phyloP scores from a whole-genome alignment of 2,113 vertebrate species.

The Aythya baeri region DNA sequence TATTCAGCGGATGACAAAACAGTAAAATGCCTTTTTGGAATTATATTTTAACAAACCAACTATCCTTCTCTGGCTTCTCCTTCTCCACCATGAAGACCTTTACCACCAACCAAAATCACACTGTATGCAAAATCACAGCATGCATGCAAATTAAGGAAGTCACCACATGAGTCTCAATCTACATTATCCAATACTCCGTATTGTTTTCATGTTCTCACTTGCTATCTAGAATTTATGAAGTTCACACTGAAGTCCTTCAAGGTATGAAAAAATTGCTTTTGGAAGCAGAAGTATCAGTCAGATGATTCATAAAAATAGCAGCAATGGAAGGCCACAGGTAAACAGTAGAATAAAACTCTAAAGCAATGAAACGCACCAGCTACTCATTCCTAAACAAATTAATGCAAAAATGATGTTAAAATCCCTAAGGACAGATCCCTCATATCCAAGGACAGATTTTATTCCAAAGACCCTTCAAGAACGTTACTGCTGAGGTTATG shows the following conservation, averaged over 20 bases:
- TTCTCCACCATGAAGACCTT: background rate
- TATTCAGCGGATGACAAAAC: background rate
- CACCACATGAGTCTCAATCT: background rate
- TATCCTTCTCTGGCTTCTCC: background rate
- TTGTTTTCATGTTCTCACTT: background rate
- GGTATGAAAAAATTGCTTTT: background rate
- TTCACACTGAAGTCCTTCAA: background rate
- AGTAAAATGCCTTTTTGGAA: background rate
- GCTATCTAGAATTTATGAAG: background rate
- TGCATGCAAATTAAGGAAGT: background rate
- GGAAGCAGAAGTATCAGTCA: background rate
- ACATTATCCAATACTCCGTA: background rate
- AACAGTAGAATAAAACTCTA: background rate
- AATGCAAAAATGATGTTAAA: background rate
- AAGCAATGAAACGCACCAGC: background rate
- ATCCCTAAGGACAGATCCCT: too few relatives aligned
- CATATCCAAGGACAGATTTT: background rate
- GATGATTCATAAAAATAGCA: background rate
- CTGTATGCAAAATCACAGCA: background rate
- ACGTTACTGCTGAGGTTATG: background rate
- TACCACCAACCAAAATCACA: background rate
- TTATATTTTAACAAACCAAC: background rate
- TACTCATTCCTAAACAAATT: background rate
- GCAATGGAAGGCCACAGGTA: background rate
- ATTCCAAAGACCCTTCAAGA: background rate